A percentile compares a stretch with the other conserved stretches of the same genome.
phyloP scores from a whole-genome alignment of 2,113 vertebrate species.

The Mustela nigripes region DNA sequence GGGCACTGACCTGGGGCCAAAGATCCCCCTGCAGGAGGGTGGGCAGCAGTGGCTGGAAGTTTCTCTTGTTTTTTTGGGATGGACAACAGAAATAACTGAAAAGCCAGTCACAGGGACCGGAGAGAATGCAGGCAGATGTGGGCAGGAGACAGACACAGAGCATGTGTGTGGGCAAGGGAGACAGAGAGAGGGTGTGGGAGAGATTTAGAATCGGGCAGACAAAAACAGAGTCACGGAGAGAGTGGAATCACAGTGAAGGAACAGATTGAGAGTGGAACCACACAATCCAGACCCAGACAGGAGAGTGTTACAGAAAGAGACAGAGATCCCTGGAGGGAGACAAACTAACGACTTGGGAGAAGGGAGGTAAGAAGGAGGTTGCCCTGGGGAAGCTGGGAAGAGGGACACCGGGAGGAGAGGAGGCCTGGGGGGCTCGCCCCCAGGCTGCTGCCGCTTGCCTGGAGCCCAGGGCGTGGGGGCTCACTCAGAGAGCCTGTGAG shows the following conservation, averaged over 20 bases:
- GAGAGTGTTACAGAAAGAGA: slow-evolving; percentile 25
- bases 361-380: not conserved
- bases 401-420: not conserved
- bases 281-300: slow-evolving; percentile 20
- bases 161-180: slow-evolving; percentile 42
- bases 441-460: slow-evolving; percentile 59
- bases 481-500: slow-evolving; percentile 71
- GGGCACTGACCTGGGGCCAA: slow-evolving; percentile 79
- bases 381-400: not conserved
- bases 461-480: not conserved
- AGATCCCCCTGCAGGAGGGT: slow-evolving; percentile 71
- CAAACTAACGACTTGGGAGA: not conserved
- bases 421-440: not conserved
- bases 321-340: slow-evolving; percentile 63
- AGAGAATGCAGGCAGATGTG: slow-evolving; percentile 69
- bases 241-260: slow-evolving; percentile 74
- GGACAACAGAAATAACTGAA: slow-evolving; percentile 82
- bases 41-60: slow-evolving; percentile 81
- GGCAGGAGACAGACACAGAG: slow-evolving; percentile 78
- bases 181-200: not conserved
- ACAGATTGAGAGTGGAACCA: not conserved
- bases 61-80: slow-evolving; percentile 75
- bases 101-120: slow-evolving; percentile 75
- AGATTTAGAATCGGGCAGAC: slow-evolving; percentile 56
- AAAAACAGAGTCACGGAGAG: slow-evolving; percentile 27